Base-by-base conservation (phyloP, 2,113 vertebrate genomes). In the Pampusana beccarii region DNA sequence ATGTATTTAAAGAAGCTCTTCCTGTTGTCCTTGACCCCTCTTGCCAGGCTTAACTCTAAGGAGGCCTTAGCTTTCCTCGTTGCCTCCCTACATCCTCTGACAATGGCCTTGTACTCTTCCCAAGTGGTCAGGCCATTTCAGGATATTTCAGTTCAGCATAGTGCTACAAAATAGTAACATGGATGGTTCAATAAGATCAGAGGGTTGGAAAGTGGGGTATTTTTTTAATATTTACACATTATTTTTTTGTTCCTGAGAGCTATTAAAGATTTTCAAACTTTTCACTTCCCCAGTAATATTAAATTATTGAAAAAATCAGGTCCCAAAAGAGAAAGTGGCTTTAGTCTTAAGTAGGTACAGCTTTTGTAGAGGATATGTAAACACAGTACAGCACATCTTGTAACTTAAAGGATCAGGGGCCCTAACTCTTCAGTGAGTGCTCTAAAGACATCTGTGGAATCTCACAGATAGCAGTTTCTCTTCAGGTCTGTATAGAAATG, bases 361-460 rank as follows among this genome's bases (percentile, higher is more conserved):
- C 11, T 62, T 51, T 77, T 50, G 25, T 21, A 40, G 12, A 69
- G 3, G 9, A 13, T 51, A n/a, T 60, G 12, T 34, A 69, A 90
- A 70, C 16, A 56, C 20, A 54, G 20, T 40, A 57, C 3, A 4
- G 1, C 7, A 20, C 24, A 18, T 80, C 38, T 72, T 34, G 7
- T 24, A 40, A 66, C 4, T 74, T 36, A 19, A 8, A 71, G 13
- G 40, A 62, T 58, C 23, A 71, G 36, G 17, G 13, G 2, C 6
- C 28, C 15, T 26, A 83, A 7, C 13, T 23, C 33, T 36, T 62
- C 0, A 0, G 5, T 29, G 20, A 80, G 2, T 18, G 24, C 8
- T 72, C 16, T 67, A 44, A 75, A 75, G 24, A 34, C 0, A 3
- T 34, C 48, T 42, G 13, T 34, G 10, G 16, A 67, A 62, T 75